Evolutionary conservation across 2,888 invertebrate genomes (phyloP).

Genomic region (Drosophila cracens): DNA sequence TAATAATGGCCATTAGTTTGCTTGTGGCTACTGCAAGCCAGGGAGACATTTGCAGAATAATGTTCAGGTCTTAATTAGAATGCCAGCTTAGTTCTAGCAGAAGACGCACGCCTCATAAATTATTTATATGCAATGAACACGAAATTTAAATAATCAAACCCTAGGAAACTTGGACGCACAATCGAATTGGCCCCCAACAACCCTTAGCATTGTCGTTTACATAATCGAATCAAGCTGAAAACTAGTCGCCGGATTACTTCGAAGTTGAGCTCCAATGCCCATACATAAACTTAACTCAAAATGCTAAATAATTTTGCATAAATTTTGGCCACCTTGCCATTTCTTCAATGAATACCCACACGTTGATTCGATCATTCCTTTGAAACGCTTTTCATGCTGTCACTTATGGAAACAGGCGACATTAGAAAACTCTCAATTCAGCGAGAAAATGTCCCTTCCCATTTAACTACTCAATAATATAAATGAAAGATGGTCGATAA

Average conservation of each 20-base stretch:
- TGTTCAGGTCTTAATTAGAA: slow-evolving; percentile 72
- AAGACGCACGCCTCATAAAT: slow-evolving; percentile 66
- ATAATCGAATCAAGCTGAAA: slow-evolving; percentile 51
- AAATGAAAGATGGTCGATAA: background rate
- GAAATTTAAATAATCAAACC: slow-evolving; percentile 81
- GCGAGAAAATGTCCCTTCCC: background rate
- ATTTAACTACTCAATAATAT: background rate
- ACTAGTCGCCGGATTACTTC: slow-evolving; percentile 10
- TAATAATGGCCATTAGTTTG: slow-evolving; percentile 70
- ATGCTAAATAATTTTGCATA: slow-evolving; percentile 64
- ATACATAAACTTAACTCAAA: slow-evolving; percentile 13
- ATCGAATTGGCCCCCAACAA: slow-evolving; percentile 15
- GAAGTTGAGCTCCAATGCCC: background rate
- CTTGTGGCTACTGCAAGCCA: slow-evolving; percentile 44
- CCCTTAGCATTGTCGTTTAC: slow-evolving; percentile 20
- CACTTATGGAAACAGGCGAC: slow-evolving; percentile 39
- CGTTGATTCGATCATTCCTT: slow-evolving; percentile 29
- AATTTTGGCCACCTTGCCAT: slow-evolving; percentile 27
- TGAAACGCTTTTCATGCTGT: slow-evolving; percentile 43
- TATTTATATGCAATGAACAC: slow-evolving; percentile 76
- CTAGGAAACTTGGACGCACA: slow-evolving; percentile 20
- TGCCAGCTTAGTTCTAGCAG: slow-evolving; percentile 35
- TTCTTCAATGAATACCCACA: slow-evolving; percentile 3
- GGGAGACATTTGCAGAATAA: slow-evolving; percentile 69
- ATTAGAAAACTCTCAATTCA: slow-evolving; percentile 23